phyloP scores from a whole-genome alignment of 35 echinoderm and acorn worm genomes.

The Ophioderma brevispina region DNA sequence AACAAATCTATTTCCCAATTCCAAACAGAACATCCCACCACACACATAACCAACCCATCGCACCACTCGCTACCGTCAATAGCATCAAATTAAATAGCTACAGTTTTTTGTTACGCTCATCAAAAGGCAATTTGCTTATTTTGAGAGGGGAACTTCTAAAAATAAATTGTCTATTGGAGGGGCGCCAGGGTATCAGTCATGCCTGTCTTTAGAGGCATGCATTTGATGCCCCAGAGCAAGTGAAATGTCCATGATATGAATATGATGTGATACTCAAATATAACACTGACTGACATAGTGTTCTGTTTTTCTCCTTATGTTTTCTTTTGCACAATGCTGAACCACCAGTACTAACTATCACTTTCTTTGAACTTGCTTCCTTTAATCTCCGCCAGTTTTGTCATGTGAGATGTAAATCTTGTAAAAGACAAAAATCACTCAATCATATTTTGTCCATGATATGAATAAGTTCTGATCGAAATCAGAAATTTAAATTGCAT shows the following conservation, averaged over 20 bases:
- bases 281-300: too few relatives aligned
- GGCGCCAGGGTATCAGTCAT: background rate
- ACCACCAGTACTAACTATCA: background rate
- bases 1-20: too few relatives aligned
- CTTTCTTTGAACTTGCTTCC: background rate
- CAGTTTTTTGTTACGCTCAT: background rate
- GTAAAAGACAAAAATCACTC: too few relatives aligned
- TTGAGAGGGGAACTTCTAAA: background rate
- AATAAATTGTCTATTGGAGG: background rate
- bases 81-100: too few relatives aligned
- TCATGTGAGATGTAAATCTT: background rate
- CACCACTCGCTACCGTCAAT: too few relatives aligned
- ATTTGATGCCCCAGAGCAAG: background rate
- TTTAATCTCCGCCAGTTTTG: background rate
- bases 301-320: too few relatives aligned
- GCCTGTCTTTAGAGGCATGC: background rate
- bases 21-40: too few relatives aligned
- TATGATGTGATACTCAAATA: background rate
- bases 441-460: too few relatives aligned
- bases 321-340: background rate
- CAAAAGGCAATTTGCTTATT: conserved; percentile 6
- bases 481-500: too few relatives aligned
- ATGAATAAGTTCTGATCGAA: too few relatives aligned
- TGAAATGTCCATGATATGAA: background rate
- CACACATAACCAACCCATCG: too few relatives aligned